Conservation (phyloP, 2,797 vertebrate genomes). For the Macrochelys suwanniensis region DNA sequence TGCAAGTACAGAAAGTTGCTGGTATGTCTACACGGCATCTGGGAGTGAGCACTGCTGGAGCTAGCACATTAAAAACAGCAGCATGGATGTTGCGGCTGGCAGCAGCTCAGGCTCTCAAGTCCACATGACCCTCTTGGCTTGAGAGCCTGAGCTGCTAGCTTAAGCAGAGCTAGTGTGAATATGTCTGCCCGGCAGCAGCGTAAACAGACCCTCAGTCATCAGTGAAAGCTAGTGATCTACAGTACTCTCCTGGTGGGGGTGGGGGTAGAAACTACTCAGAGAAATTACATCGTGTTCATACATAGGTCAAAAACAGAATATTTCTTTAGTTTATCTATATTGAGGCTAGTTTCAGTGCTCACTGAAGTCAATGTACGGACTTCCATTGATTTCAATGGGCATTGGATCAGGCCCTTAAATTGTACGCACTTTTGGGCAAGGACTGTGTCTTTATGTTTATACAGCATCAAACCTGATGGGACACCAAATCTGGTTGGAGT, state of each 20-base stretch:
- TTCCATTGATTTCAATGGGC: not conserved
- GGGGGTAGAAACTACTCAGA: not conserved
- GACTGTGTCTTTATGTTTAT: not conserved
- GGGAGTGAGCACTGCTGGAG: no score
- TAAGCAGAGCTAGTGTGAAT: not conserved
- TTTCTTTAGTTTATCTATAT: fast-evolving
- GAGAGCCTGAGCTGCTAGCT: not conserved
- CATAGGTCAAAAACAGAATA: not conserved
- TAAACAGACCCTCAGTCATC: not conserved
- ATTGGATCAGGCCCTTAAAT: not conserved
- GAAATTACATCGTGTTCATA: not conserved
- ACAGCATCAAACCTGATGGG: fast-evolving
- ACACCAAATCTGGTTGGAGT: no score
- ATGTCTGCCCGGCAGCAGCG: not conserved
- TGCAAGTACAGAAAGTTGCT: no score
- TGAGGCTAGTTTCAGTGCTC: not conserved
- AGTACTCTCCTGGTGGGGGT: not conserved
- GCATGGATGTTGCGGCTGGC: no score
- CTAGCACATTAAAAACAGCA: no score
- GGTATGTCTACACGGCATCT: no score
- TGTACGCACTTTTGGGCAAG: not conserved
- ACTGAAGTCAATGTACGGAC: not conserved
- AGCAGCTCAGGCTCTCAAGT: no score
- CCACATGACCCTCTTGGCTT: no score
- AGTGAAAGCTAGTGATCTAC: not conserved